Evolutionary conservation across 2,888 invertebrate genomes (phyloP).

Genomic region (Cephalotes varians): DNA sequence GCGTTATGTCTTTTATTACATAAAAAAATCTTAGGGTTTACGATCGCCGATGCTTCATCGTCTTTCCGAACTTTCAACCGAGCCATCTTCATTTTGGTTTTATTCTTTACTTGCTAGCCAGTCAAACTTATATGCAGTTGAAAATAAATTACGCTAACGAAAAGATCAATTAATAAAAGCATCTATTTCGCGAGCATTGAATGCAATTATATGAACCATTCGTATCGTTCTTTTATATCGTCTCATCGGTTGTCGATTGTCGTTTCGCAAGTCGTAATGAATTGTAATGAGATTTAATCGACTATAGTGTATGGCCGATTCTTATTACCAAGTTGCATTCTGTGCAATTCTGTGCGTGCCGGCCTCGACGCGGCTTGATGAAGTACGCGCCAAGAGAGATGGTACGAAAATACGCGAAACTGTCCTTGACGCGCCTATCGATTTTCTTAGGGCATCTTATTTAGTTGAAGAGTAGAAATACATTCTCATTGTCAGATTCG

Average conservation of each 20-base stretch:
- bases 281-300: conserved; percentile 36
- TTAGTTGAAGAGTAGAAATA: conserved; percentile 48
- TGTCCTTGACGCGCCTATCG: conserved; percentile 69
- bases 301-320: conserved; percentile 15
- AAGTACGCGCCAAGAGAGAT: conserved; percentile 25
- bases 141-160: neutral
- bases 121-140: neutral
- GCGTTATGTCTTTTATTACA: conserved; percentile 29
- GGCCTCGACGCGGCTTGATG: neutral
- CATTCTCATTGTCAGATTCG: neutral
- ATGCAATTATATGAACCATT: neutral
- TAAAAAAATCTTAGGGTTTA: neutral
- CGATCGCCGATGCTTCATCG: neutral
- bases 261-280: conserved; percentile 9
- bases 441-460: conserved; percentile 68
- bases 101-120: neutral
- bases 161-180: conserved; percentile 1
- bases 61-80: neutral
- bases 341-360: conserved; percentile 1
- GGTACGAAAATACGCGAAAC: conserved; percentile 58
- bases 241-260: neutral
- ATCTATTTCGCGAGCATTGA: neutral
- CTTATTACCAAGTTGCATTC: conserved; percentile 38
- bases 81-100: neutral
- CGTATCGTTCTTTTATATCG: neutral